Conservation (phyloP, 2,797 vertebrate species). For the Pachyuromys duprasi region DNA sequence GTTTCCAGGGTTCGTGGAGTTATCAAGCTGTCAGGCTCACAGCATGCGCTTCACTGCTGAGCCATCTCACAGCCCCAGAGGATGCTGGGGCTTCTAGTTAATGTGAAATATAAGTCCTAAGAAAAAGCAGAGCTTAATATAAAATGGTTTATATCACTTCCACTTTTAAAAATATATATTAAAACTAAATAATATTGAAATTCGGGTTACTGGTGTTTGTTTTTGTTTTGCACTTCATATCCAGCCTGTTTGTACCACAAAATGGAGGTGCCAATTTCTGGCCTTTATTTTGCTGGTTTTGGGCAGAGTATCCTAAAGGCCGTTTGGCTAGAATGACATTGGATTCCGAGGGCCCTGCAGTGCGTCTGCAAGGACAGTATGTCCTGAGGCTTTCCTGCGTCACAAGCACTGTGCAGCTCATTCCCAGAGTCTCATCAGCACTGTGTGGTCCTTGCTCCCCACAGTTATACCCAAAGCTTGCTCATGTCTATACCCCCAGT, state of each 20-base stretch:
- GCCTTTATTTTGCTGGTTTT: background rate
- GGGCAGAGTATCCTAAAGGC: background rate
- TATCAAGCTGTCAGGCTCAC: too few relatives aligned
- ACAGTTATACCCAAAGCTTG: background rate
- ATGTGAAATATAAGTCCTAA: background rate
- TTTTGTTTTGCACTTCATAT: background rate
- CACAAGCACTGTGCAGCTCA: background rate
- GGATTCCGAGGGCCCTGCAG: background rate
- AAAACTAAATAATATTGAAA: conserved; percentile 42
- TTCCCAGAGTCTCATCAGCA: background rate
- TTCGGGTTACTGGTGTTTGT: background rate
- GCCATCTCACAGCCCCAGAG: background rate
- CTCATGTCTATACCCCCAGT: background rate
- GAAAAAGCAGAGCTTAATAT: conserved; percentile 15
- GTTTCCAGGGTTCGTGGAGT: background rate
- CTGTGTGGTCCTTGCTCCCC: background rate
- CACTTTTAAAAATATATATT: conserved; percentile 21
- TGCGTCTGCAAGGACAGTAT: background rate
- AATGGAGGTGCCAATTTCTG: too few relatives aligned
- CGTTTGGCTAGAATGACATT: background rate
- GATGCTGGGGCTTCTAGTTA: conserved; percentile 7
- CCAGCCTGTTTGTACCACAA: background rate
- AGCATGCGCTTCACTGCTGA: background rate
- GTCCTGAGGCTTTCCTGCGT: background rate
- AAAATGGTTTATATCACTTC: conserved; percentile 13